Evolutionary conservation across 2,113 vertebrate genomes (phyloP).

Genomic region (Orycteropus afer): DNA sequence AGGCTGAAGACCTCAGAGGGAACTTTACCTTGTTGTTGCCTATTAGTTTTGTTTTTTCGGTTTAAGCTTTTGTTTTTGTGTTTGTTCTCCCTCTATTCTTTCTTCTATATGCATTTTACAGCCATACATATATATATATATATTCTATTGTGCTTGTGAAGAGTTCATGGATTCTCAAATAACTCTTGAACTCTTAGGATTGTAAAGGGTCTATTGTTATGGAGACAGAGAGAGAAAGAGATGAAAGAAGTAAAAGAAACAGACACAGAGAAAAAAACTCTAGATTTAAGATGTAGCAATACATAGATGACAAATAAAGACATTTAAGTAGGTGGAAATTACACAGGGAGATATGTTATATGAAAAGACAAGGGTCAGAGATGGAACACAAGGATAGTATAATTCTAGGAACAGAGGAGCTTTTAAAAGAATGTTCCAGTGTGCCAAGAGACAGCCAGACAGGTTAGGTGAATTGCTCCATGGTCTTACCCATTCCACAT

Average conservation of each 20-base stretch:
- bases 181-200: background rate
- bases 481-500: background rate
- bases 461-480: background rate
- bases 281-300: constrained; percentile 10
- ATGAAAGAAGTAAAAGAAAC: background rate
- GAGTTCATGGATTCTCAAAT: background rate
- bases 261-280: background rate
- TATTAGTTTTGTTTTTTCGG: background rate
- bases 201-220: background rate
- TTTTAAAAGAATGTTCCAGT: background rate
- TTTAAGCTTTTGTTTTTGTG: background rate
- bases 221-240: background rate
- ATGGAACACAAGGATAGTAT: background rate
- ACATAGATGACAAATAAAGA: background rate
- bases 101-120: constrained; percentile 3
- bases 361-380: background rate
- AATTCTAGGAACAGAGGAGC: background rate
- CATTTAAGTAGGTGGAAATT: background rate
- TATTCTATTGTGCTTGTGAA: background rate
- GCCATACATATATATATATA: background rate
- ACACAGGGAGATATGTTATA: background rate
- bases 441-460: background rate
- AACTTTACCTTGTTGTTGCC: background rate
- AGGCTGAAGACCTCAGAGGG: background rate
- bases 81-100: background rate